Evolutionary conservation across 1,140 invertebrate genomes (phyloP).

Genomic region (Eriosoma lanigerum): DNA sequence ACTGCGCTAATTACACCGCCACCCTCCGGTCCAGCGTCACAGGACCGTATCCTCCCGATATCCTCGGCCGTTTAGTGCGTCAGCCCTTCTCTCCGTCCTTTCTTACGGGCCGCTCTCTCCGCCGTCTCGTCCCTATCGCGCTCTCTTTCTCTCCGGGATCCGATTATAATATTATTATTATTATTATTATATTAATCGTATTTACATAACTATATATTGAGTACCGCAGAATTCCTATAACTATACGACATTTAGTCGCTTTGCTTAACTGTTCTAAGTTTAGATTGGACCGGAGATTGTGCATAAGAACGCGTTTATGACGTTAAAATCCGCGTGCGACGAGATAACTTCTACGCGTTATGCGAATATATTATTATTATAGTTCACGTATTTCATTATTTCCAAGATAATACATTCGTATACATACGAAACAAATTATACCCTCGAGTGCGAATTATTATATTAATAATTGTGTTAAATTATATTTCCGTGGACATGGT

Average conservation of each 20-base stretch:
- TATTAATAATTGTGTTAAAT: no score
- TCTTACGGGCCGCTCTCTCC: not conserved
- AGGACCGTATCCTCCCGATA: constrained; percentile 46
- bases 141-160: no score
- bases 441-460: no score
- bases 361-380: no score
- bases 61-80: constrained; percentile 42
- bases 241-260: constrained; percentile 6
- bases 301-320: constrained; percentile 39
- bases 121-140: not conserved
- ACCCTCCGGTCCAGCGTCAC: not conserved
- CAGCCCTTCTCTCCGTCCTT: not conserved
- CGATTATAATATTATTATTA: constrained; percentile 32
- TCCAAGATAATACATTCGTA: no score
- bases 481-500: no score
- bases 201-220: not conserved
- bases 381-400: not conserved
- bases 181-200: not conserved
- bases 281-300: constrained; percentile 37
- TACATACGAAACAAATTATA: no score
- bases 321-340: constrained; percentile 2
- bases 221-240: not conserved
- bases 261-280: constrained; percentile 36
- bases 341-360: not conserved
- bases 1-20: constrained; percentile 45